Evolutionary conservation across 2,888 invertebrate genomes (phyloP).

Genomic region (Eupithecia abbreviata): DNA sequence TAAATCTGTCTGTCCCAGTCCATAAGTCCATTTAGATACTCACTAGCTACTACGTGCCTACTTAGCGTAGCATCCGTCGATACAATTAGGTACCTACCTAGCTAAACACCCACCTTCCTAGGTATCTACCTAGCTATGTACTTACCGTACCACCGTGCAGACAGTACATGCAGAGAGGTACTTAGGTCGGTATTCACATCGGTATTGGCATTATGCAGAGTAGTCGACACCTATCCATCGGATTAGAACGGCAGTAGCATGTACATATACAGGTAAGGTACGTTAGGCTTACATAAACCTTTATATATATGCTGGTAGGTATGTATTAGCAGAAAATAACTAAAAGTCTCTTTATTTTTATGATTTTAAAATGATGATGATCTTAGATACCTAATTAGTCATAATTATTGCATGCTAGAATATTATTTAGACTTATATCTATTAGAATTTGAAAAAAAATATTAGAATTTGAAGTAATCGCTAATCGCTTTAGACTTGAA

Average conservation of each 20-base stretch:
- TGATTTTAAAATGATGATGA: no score
- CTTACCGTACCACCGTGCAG: no score
- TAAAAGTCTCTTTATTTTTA: no score
- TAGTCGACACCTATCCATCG: constrained; percentile 30
- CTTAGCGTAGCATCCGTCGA: not conserved
- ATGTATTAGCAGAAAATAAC: no score
- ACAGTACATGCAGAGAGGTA: not conserved
- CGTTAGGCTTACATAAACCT: not conserved
- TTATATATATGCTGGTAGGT: not conserved
- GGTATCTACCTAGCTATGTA: no score
- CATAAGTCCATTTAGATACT: not conserved
- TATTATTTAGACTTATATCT: no score
- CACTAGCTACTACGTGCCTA: not conserved
- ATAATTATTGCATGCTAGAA: no score
- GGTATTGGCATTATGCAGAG: constrained; percentile 36
- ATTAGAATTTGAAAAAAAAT: no score
- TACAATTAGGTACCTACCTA: not conserved
- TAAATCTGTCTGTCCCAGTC: no score
- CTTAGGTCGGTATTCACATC: not conserved
- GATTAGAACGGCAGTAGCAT: constrained; percentile 31
- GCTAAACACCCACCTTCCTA: not conserved
- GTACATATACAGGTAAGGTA: not conserved
- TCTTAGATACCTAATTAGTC: no score
- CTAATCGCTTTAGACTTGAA: not conserved
- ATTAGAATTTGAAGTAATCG: no score